Conservation (phyloP, 2,113 vertebrate species). For the Petrocephalus zakoni region DNA sequence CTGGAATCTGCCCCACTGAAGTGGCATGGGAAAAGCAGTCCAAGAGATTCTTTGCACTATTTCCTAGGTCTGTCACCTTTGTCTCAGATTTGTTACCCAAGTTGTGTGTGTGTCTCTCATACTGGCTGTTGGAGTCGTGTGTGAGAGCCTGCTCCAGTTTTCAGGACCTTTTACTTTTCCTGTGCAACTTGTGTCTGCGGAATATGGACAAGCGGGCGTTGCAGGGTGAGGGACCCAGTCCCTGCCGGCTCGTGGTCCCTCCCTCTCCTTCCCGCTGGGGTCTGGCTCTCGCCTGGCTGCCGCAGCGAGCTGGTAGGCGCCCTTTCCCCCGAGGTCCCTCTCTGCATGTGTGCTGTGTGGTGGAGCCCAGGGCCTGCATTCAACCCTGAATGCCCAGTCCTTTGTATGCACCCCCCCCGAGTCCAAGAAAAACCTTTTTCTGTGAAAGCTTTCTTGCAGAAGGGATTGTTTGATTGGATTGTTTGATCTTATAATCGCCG, state of each 20-base stretch:
- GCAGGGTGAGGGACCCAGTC: not conserved
- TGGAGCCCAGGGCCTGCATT: not conserved
- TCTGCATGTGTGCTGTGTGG: not conserved
- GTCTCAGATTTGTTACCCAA: not conserved
- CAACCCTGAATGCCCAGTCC: not conserved
- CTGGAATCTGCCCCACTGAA: constrained; percentile 8
- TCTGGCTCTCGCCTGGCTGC: not conserved
- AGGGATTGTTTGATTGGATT: too few species aligned
- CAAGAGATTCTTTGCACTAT: not conserved
- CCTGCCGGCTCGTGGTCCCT: not conserved
- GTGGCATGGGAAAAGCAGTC: not conserved
- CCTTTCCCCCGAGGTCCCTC: not conserved
- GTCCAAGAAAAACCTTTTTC: not conserved
- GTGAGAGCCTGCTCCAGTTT: not conserved
- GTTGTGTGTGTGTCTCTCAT: not conserved
- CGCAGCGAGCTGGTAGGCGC: not conserved
- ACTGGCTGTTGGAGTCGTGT: not conserved
- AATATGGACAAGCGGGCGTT: not conserved
- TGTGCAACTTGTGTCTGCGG: not conserved
- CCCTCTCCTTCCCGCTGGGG: not conserved
- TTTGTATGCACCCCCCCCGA: not conserved
- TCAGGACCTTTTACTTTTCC: not conserved
- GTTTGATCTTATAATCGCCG: constrained; percentile 14
- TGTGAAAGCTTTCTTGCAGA: not conserved
- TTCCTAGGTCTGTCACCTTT: not conserved